Conservation (phyloP, 1,140 invertebrate species). For the Zaprionus africanus region DNA sequence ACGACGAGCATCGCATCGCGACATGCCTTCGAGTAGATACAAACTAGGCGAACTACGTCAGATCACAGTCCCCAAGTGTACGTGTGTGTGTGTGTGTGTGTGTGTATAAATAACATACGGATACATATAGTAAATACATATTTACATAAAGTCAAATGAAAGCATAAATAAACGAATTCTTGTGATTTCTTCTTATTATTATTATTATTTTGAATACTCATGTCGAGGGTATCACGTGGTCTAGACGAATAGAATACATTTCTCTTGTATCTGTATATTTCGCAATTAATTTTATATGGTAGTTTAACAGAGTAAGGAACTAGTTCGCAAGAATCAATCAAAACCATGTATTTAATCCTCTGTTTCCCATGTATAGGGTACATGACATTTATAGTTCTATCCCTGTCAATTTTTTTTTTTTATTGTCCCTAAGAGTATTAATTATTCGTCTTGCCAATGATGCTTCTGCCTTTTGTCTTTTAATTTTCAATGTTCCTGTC, state of each 20-base stretch:
- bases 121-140: slow-evolving; percentile 19
- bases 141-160: slow-evolving; percentile 28
- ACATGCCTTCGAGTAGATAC: slow-evolving; percentile 4
- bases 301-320: no score
- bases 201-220: slow-evolving; percentile 9
- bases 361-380: neutral
- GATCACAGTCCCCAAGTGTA: neutral
- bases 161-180: slow-evolving; percentile 64
- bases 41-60: slow-evolving; percentile 7
- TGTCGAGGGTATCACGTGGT: neutral
- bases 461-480: slow-evolving; percentile 12
- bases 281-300: no score
- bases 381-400: no score
- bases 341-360: neutral
- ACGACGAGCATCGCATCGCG: neutral
- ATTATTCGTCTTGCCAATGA: slow-evolving; percentile 6
- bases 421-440: neutral
- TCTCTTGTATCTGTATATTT: neutral
- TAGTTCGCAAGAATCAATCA: no score
- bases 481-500: slow-evolving; percentile 57
- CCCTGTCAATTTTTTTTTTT: neutral
- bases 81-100: slow-evolving; percentile 13
- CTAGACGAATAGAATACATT: neutral
- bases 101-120: slow-evolving; percentile 21
- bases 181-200: slow-evolving; percentile 28